Evolutionary conservation across 1,140 invertebrate species (phyloP), one percentile per base, ranked within the genome.

Genomic region (Ephestia elutella): DNA sequence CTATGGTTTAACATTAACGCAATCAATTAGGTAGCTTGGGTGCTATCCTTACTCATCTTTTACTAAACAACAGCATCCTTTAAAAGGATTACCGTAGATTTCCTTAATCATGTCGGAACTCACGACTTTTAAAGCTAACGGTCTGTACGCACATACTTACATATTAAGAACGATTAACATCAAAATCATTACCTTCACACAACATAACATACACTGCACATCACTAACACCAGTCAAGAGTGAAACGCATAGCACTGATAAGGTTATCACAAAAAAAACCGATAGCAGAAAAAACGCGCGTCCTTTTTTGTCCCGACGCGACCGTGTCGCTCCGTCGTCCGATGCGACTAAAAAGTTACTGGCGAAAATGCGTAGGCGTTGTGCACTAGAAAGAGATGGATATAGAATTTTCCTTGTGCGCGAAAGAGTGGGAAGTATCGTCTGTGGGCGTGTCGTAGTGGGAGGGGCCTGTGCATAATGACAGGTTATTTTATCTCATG

Each of bases 331-430:
- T 59, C 13, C 80, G 75, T 65, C 62, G 82, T 73, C 78, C 20
- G 50, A 8, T 25, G 50, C 74, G 72, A 87, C 84, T 87, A 87
- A 87, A 87, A 87, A 87, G 78, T 73, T 57, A 66, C 57, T 44
- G 61, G 73, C 78, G 76, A 77, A 76, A 78, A 75, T 65, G 71
- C 76, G 80, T 78, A 82, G 84, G 84, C 81, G 84, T 73, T 70
- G 57, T 78, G 71, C 66, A 71, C 61, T 54, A 28, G 70, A 63
- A 55, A 15, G 82, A 72, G 79, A 87, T 19, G 62, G 65, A 64
- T 49, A 74, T 82, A 80, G 15, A 38, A 0, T 35, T 35, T 49
- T n/a, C 11, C 17, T 0, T 55, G 21, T 3, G 75, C 15, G 48
- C 17, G 64, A 84, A n/a, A 58, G 71, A 63, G 80, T 71, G 5